Percentiles rank a stretch among this genome's conserved stretches.
Evolutionary conservation across 2,888 invertebrate species (phyloP).

Genomic region (Reticulitermes lucifugus): DNA sequence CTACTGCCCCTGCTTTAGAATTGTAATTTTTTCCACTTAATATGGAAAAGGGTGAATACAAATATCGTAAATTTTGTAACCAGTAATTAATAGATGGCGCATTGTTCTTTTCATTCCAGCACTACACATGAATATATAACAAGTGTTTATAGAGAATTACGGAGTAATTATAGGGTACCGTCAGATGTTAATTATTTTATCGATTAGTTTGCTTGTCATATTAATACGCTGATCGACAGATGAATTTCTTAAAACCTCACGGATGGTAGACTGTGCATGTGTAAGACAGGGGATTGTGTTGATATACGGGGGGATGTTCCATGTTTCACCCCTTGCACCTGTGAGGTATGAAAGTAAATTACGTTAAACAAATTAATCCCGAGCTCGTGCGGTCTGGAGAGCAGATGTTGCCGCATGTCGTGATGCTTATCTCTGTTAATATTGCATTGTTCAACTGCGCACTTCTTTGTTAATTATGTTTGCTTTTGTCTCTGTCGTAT

Average conservation of each 20-base stretch:
- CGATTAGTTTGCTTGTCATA: background rate
- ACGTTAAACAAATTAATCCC: conserved; percentile 17
- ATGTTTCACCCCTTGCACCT: background rate
- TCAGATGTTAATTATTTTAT: background rate
- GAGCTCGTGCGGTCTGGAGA: background rate
- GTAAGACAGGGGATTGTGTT: too few relatives aligned
- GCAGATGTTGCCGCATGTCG: background rate
- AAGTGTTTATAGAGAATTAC: background rate
- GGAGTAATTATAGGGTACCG: background rate
- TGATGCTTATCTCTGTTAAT: background rate
- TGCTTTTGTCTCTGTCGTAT: background rate
- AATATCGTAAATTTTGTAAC: too few relatives aligned
- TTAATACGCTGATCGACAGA: background rate
- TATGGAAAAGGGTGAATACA: too few relatives aligned
- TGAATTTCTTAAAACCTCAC: background rate
- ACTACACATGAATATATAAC: background rate
- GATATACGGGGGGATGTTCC: background rate
- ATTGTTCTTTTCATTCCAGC: background rate
- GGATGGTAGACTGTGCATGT: too few relatives aligned
- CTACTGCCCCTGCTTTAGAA: too few relatives aligned
- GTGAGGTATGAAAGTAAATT: background rate
- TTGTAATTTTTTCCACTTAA: too few relatives aligned
- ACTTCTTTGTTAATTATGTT: background rate
- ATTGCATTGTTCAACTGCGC: background rate
- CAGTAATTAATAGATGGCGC: too few relatives aligned